phyloP scores from a whole-genome alignment of 1,140 invertebrate species.

The Charaxes varanes region DNA sequence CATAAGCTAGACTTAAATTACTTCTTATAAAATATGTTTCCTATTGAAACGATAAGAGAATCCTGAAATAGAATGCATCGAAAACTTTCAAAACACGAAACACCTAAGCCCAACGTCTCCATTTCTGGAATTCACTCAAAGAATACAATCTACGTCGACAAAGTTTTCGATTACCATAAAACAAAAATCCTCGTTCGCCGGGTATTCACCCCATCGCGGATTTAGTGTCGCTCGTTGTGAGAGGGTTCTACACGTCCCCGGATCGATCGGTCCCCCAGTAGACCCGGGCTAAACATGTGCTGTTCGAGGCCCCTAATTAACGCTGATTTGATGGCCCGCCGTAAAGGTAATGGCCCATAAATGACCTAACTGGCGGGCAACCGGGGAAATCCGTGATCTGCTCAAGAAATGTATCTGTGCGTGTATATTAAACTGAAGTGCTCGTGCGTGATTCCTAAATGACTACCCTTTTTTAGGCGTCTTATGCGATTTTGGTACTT shows the following conservation, averaged over 20 bases:
- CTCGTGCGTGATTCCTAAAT: too few species aligned
- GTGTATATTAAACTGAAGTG: not conserved
- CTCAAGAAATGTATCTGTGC: not conserved
- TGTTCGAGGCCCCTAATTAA: slow-evolving; percentile 23
- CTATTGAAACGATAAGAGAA: too few species aligned
- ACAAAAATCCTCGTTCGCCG: slow-evolving; percentile 14
- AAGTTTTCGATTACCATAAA: slow-evolving; percentile 17
- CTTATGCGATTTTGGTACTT: too few species aligned
- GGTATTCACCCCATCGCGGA: not conserved
- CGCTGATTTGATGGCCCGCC: slow-evolving; percentile 25
- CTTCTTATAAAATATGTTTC: too few species aligned
- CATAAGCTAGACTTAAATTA: too few species aligned
- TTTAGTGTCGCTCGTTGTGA: not conserved
- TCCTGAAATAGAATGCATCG: too few species aligned
- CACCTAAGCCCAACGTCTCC: too few species aligned
- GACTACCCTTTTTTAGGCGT: too few species aligned
- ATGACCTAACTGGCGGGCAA: slow-evolving; percentile 5
- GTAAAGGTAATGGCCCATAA: slow-evolving; percentile 21
- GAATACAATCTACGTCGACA: not conserved
- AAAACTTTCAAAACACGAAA: too few species aligned
- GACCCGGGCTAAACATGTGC: slow-evolving; percentile 15
- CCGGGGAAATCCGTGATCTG: too few species aligned
- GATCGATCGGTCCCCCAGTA: slow-evolving; percentile 15
- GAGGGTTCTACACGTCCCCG: not conserved
- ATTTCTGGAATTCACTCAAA: too few species aligned